Evolutionary conservation across 2,888 invertebrate genomes (phyloP), one percentile per base, ranked within the genome.

Genomic region (Dasysyrphus tricinctus): DNA sequence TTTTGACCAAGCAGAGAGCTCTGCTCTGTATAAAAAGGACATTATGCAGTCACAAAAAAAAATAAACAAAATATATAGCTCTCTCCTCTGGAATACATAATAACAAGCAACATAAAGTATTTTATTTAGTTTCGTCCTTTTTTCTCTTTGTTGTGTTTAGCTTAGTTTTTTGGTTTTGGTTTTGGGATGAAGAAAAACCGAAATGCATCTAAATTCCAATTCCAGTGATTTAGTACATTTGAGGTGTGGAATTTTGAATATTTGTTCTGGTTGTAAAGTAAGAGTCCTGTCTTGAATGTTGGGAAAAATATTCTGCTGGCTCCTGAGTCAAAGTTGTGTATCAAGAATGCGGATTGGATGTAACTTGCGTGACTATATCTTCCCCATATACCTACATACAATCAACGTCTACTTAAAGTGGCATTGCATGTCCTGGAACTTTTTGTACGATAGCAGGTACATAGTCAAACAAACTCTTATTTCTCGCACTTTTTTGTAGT

Each of bases 121-220:
- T 49, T 67, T 54, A 34, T 67, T 49, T 49, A 49, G 49, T 67
- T 67, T 34, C 14, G 47, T 67, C 65, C 65, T 65, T 61, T 51
- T 67, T 39, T 51, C 37, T 59, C 14, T 59, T 47, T n/a, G 42
- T 47, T 8, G 16, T 47, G 6, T 77, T 73, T 4, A 49, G 1
- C 24, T 19, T 34, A n/a, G 3, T 51, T 34, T 65, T 44, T 44
- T 19, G 32, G 4, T 44, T 47, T 49, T 11, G 37, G 37, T 42
- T 59, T 63, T 56, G 29, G 47, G 39, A 59, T 57, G 54, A 56
- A 56, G 80, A 65, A 76, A 77, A 57, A 77, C 65, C 59, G 34
- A 61, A 72, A 72, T 80, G 80, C 72, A 84, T 84, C 76, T 84
- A 76, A 80, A 84, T 84, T 84, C 84, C 84, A 80, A 80, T 84